phyloP scores from a whole-genome alignment of 2,888 invertebrate genomes.

The Formica aserva region DNA sequence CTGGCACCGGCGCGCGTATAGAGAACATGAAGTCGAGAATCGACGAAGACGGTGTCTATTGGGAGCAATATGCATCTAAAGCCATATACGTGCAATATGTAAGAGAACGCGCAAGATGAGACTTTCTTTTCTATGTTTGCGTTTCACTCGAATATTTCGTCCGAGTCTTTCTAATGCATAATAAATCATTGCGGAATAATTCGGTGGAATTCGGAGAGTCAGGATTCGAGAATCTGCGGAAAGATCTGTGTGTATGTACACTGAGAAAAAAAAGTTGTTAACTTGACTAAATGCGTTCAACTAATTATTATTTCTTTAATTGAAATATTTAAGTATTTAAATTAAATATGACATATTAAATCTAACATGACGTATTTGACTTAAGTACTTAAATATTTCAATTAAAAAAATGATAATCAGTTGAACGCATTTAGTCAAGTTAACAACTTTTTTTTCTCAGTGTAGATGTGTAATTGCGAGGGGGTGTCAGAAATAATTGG shows the following conservation, averaged over 20 bases:
- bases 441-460: too few species aligned
- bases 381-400: too few species aligned
- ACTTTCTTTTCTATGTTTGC: slow-evolving; percentile 27
- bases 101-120: not conserved
- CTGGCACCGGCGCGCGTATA: not conserved
- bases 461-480: not conserved
- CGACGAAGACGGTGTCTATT: slow-evolving; percentile 15
- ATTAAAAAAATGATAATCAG: too few species aligned
- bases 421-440: too few species aligned
- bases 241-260: not conserved
- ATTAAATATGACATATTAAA: too few species aligned
- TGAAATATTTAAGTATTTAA: too few species aligned
- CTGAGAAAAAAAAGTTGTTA: too few species aligned
- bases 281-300: too few species aligned
- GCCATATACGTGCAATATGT: not conserved
- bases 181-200: slow-evolving; percentile 31
- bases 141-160: not conserved
- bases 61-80: slow-evolving; percentile 12
- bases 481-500: not conserved
- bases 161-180: slow-evolving; percentile 9
- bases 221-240: not conserved
- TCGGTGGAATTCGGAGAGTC: not conserved
- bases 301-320: too few species aligned
- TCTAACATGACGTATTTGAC: too few species aligned
- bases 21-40: slow-evolving; percentile 9